Percentiles rank a stretch among this genome's conserved stretches.
Conservation (phyloP, 2,797 vertebrate genomes). For the Acanthis flammea region DNA sequence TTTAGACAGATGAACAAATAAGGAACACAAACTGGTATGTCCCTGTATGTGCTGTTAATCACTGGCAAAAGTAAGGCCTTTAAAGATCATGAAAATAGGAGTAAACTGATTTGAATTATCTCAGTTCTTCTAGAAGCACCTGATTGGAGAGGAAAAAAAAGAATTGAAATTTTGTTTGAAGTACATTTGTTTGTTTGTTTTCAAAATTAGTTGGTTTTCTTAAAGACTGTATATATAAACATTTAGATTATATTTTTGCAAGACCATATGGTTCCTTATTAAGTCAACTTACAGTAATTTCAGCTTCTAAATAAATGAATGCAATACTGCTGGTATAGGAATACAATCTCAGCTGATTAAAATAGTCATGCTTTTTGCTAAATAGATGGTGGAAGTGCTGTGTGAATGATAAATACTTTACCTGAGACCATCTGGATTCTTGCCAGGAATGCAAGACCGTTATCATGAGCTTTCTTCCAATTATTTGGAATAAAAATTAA, state of each 20-base stretch:
- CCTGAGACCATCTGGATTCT: neutral
- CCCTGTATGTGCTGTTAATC: neutral
- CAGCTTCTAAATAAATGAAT: neutral
- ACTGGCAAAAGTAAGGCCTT: neutral
- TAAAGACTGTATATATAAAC: neutral
- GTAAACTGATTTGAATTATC: neutral
- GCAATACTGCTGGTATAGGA: neutral
- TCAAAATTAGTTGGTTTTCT: neutral
- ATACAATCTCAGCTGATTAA: neutral
- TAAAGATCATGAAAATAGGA: neutral
- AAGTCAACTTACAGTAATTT: neutral
- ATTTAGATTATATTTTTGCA: neutral
- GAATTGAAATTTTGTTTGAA: neutral
- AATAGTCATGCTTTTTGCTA: neutral
- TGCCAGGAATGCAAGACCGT: neutral
- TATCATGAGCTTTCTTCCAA: constrained; percentile 39
- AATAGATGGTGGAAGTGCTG: neutral
- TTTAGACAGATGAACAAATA: neutral
- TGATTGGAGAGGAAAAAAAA: neutral
- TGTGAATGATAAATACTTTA: neutral
- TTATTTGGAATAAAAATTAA: constrained; percentile 52
- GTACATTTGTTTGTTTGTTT: constrained; percentile 7
- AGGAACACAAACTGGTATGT: neutral
- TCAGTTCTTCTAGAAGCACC: neutral
- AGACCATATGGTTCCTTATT: constrained; percentile 13